Percentiles rank a stretch among this genome's conserved stretches.
Conservation (phyloP, 2,113 vertebrate species). For the Nycticryphes semicollaris region DNA sequence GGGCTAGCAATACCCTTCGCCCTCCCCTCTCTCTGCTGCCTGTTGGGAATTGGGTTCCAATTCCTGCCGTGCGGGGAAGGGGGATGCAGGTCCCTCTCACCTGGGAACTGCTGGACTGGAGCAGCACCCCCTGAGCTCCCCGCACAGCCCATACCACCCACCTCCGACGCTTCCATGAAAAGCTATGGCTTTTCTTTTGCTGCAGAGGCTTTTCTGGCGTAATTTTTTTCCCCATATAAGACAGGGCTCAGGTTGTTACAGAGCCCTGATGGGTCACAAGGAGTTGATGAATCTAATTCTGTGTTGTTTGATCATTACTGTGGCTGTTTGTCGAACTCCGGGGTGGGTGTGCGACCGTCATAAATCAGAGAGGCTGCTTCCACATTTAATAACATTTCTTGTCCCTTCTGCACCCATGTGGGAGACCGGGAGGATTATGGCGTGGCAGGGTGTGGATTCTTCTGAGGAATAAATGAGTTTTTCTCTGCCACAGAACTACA, state of each 20-base stretch:
- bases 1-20: neutral
- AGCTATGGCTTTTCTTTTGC: neutral
- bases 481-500: neutral
- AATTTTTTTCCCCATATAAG: accelerated
- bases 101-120: neutral
- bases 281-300: neutral
- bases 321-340: neutral
- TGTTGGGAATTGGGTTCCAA: neutral
- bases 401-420: neutral
- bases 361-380: neutral
- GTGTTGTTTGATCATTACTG: neutral
- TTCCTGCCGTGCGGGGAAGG: accelerated
- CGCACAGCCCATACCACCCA: neutral
- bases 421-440: neutral
- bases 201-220: neutral
- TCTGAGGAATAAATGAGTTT: neutral
- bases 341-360: accelerated
- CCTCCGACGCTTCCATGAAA: neutral
- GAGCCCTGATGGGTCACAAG: neutral
- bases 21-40: neutral
- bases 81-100: accelerated
- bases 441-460: neutral
- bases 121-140: neutral
- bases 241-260: neutral
- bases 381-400: accelerated